A percentile compares a stretch with the other conserved stretches of the same genome.
Evolutionary conservation across 2,888 invertebrate species (phyloP).

Genomic region (Parascotia fuliginaria): DNA sequence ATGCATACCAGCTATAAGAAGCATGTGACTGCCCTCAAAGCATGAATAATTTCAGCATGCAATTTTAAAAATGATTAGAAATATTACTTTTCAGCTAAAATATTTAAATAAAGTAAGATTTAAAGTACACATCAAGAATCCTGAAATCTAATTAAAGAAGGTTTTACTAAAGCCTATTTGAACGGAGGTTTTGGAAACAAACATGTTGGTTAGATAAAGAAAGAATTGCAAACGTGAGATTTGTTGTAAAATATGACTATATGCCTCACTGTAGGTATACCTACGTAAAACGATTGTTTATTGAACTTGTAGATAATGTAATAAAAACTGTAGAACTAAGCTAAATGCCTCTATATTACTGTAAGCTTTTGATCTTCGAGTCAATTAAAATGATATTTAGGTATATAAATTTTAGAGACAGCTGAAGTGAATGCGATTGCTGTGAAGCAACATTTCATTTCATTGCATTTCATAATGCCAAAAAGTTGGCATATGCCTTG

Average conservation of each 20-base stretch:
- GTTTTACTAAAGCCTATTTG: background rate
- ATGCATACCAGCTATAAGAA: conserved; percentile 14
- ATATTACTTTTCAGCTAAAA: background rate
- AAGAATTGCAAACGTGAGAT: background rate
- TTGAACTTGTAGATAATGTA: no score
- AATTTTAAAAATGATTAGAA: conserved; percentile 8
- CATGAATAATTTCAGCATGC: conserved; percentile 36
- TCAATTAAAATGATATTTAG: no score
- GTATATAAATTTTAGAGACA: no score
- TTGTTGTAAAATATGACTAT: background rate
- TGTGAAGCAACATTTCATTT: no score
- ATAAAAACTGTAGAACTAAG: no score
- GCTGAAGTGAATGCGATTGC: no score
- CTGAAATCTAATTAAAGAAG: background rate
- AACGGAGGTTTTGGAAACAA: background rate
- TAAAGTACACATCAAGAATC: background rate
- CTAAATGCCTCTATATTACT: no score
- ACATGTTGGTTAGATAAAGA: background rate
- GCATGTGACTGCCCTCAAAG: conserved; percentile 34
- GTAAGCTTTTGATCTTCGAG: no score
- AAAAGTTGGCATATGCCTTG: no score
- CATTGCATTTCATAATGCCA: no score
- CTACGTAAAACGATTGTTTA: background rate
- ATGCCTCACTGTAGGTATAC: background rate
- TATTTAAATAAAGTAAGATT: background rate